These are phyloP conservation scores for Agraylea sexmaculata DNA, from an alignment of 1,140 invertebrate genomes.

Conservation along the genomic window DNA sequence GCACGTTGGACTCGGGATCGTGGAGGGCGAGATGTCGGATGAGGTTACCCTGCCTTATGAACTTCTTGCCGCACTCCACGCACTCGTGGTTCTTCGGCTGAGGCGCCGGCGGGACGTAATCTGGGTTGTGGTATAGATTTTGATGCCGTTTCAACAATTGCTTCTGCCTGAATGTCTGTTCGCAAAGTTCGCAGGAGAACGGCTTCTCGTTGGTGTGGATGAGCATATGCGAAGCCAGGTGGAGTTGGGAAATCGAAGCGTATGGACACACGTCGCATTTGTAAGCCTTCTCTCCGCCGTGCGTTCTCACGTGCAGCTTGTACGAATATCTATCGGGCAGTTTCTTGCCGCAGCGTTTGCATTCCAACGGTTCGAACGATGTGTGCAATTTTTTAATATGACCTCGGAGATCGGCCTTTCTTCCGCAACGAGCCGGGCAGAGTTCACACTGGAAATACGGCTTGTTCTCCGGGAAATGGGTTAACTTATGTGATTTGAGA, in stretches of 20 bases:
- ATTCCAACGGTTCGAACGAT: constrained; percentile 72
- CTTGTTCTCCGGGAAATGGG: constrained; percentile 79
- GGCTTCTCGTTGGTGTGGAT: constrained; percentile 85
- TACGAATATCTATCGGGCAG: constrained; percentile 72
- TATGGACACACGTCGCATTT: constrained; percentile 85
- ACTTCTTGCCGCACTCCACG: constrained; percentile 66
- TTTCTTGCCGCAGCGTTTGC: constrained; percentile 76
- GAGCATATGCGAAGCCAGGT: constrained; percentile 82
- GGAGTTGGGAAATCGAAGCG: constrained; percentile 74
- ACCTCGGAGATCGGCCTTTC: constrained; percentile 87
- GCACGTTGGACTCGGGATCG: constrained; percentile 63
- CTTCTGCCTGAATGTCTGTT: constrained; percentile 67
- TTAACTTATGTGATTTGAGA: constrained; percentile 78
- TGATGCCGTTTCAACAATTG: constrained; percentile 77
- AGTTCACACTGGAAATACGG: constrained; percentile 83
- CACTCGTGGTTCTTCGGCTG: constrained; percentile 77
- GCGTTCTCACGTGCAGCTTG: constrained; percentile 49
- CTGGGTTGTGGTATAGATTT: constrained; percentile 79
- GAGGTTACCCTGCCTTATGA: constrained; percentile 78
- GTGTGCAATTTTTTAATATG: constrained; percentile 88
- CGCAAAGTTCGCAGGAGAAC: constrained; percentile 62
- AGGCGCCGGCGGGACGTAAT: constrained; percentile 68
- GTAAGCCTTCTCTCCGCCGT: constrained; percentile 90
- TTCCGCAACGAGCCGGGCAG: constrained; percentile 84
- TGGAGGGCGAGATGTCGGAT: constrained; percentile 78